Conservation (phyloP, 2,888 invertebrate genomes). For the Melanchra persicariae region DNA sequence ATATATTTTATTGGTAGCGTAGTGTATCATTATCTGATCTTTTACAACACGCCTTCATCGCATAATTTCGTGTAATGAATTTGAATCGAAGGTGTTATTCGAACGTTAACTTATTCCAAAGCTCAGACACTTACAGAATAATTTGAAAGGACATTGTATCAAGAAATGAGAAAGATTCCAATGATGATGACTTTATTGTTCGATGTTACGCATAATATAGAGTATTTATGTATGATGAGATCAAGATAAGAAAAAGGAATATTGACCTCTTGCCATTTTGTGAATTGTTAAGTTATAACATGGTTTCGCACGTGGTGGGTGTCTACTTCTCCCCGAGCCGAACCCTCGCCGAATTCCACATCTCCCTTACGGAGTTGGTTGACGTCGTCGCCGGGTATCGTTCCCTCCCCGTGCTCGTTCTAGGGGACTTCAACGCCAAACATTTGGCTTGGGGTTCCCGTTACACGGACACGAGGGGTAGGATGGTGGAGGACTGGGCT, state of each 20-base stretch:
- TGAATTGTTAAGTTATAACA: neutral
- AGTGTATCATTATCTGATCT: neutral
- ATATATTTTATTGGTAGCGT: neutral
- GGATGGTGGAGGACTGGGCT: too few relatives aligned
- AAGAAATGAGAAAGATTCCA: constrained; percentile 14
- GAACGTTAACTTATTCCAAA: constrained; percentile 15
- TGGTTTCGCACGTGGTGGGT: too few relatives aligned
- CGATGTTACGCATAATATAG: neutral
- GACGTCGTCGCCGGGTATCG: too few relatives aligned
- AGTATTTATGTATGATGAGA: neutral
- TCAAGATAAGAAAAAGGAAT: constrained; percentile 19
- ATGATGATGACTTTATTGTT: neutral
- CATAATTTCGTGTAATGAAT: constrained; percentile 10
- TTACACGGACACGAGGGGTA: too few relatives aligned
- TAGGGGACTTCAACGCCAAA: too few relatives aligned
- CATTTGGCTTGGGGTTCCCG: too few relatives aligned
- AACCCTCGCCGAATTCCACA: too few relatives aligned
- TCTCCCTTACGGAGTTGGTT: too few relatives aligned
- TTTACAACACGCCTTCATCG: neutral
- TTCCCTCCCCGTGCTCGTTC: too few relatives aligned
- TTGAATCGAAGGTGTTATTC: constrained; percentile 17
- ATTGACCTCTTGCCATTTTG: constrained; percentile 26
- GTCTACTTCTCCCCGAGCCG: too few relatives aligned
- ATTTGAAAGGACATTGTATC: neutral
- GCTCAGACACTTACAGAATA: constrained; percentile 24